Evolutionary conservation across 2,888 invertebrate genomes (phyloP), one percentile per base, ranked within the genome.

Genomic region (Hedya salicella): DNA sequence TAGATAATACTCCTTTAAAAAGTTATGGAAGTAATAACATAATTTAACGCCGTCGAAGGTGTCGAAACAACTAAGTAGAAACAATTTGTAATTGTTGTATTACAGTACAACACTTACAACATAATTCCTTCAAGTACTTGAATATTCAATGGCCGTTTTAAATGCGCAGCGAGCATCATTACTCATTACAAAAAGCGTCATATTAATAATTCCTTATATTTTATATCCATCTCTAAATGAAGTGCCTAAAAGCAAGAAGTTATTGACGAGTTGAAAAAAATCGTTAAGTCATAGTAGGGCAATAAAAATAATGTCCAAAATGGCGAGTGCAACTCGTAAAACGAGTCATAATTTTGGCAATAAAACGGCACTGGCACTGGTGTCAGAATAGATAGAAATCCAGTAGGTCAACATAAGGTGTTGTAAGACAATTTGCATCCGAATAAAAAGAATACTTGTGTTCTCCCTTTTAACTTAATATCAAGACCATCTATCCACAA

Each of bases 301-400:
- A 71, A 77, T 78, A 77, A 78, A 79, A 76, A 73, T 75, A 72
- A 73, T 71, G 78, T 78, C 77, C 78, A 59, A 65, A 61, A 67
- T 63, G 63, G 64, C 64, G 57, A 67, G 59, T 68, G 42, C 64
- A 69, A 67, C 61, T 54, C 56, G 48, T 68, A 68, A 69, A 71
- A 68, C 32, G 66, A 53, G 60, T 32, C 53, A 61, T 66, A 49
- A 66, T 48, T 61, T 61, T 54, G 50, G 65, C 42, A 63, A 65
- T 68, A 70, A 70, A 69, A 62, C 39, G 21, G n/a, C 42, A 49
- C 14, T 53, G 30, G 13, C 11, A 30, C 11, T 11, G 3, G 39
- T n/a, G n/a, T n/a, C 3, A 61, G 9, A 40, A 16, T 53, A 61
- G 13, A 39, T 16, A 30, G 40, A 16, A 36, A 4, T 48, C 49